Evolutionary conservation across 2,888 invertebrate genomes (phyloP), one percentile per base, ranked within the genome.

Genomic region (Leptopterna dolabrata): DNA sequence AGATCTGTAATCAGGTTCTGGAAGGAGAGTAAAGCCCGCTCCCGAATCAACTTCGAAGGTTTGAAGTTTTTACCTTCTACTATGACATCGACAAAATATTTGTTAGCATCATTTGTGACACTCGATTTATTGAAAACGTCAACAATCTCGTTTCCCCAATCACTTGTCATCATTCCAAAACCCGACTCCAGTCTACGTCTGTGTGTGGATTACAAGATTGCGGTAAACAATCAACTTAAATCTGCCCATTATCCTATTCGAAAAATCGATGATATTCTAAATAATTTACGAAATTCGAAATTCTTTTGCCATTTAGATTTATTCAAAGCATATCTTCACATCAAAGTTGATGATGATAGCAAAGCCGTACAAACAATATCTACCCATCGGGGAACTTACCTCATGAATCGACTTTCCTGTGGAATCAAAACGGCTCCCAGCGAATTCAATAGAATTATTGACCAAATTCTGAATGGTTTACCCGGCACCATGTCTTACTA

Each of bases 161-260:
- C 82, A 1, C 41, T 82, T 3, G 82, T 82, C 2, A 16, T 55
- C 13, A 82, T 82, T 78, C 82, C 82, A 7, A 82, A 82, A 47
- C 55, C 82, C 16, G 55, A 82, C 30, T 24, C 27, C 1, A 6
- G 19, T 16, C 29, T 82, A n/a, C 70, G 89, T 3, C 63, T 89
- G 13, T 89, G 88, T 41, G 89, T 84, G 47, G 89, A 90, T 86
- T 90, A 90, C 73, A 90, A 90, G 87, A 55, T 85, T 36, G 89
- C 36, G 0, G 90, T 91, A 14, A 91, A 91, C 85, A 81, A 89
- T 76, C 87, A 87, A 81, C 76, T 91, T 14, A 81, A 89, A 7
- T 43, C 82, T 16, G 89, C 89, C 73, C 88, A 90, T 73, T 89
- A 89, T 51, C 90, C 90, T 19, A 89, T 90, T 11, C 82, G 45